phyloP scores from a whole-genome alignment of 2,888 invertebrate species.

The Emmelina monodactyla region DNA sequence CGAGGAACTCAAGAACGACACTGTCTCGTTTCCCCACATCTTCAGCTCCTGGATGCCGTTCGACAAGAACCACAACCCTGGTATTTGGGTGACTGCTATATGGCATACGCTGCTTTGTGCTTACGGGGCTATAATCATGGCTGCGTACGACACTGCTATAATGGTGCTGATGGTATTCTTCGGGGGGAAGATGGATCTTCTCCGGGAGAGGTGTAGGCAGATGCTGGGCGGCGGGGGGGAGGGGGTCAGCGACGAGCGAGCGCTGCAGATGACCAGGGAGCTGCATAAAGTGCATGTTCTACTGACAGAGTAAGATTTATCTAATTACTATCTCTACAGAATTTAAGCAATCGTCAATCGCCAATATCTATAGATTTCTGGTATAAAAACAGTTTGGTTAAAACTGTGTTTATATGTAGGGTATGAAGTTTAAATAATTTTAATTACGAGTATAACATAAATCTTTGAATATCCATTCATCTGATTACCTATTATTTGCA shows the following conservation, averaged over 20 bases:
- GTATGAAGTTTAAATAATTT: too few relatives aligned
- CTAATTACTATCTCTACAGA: too few relatives aligned
- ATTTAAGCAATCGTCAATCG: too few relatives aligned
- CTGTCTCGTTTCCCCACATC: conserved; percentile 41
- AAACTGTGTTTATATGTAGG: too few relatives aligned
- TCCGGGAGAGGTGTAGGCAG: conserved; percentile 36
- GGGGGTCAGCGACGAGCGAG: conserved; percentile 21
- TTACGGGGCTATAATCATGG: conserved; percentile 36
- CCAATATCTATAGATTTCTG: too few relatives aligned
- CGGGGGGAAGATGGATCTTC: conserved; percentile 40
- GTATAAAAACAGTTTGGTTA: too few relatives aligned
- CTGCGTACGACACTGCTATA: conserved; percentile 34
- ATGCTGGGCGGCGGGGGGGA: conserved; percentile 25
- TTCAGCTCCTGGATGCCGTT: conserved; percentile 51
- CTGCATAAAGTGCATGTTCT: conserved; percentile 32
- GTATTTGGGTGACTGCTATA: conserved; percentile 36
- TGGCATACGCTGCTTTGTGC: conserved; percentile 32
- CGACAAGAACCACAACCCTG: conserved; percentile 39
- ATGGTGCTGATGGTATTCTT: conserved; percentile 44
- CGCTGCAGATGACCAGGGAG: conserved; percentile 22
- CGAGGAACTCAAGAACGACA: conserved; percentile 31
- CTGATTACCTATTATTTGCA: too few relatives aligned
- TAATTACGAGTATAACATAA: too few relatives aligned
- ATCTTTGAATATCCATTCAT: too few relatives aligned
- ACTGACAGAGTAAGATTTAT: conserved; percentile 39